Evolutionary conservation across 2,113 vertebrate species (phyloP).

Genomic region (Vombatus ursinus): DNA sequence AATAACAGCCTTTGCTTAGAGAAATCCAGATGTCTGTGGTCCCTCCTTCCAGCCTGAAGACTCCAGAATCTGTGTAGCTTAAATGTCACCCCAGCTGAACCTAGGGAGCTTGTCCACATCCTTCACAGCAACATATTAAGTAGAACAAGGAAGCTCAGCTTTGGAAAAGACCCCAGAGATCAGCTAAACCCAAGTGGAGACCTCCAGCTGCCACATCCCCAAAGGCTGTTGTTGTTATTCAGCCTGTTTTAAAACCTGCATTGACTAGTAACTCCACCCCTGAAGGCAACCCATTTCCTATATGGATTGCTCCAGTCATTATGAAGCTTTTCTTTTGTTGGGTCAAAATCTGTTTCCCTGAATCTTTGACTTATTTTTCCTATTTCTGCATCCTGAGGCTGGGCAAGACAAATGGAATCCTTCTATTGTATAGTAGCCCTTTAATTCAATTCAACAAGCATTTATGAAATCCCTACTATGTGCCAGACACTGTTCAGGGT

Average conservation of each 20-base stretch:
- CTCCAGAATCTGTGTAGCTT: not conserved
- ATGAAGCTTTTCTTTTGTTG: not conserved
- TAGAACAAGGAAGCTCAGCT: not conserved
- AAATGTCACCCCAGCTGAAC: not conserved
- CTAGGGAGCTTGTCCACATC: not conserved
- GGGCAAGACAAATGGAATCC: not conserved
- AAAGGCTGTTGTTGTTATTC: not conserved
- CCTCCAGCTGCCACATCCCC: not conserved
- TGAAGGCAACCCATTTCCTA: not conserved
- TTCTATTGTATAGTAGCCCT: not conserved
- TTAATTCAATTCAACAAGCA: not conserved
- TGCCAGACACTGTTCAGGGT: not conserved
- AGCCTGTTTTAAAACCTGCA: not conserved
- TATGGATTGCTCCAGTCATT: not conserved
- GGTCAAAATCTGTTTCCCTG: not conserved
- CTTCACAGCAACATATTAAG: not conserved
- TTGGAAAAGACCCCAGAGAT: not conserved
- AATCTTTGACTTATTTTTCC: not conserved
- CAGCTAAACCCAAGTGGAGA: not conserved
- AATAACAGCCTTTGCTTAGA: not conserved
- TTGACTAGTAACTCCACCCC: not conserved
- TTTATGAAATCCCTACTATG: not conserved
- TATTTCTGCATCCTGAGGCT: not conserved
- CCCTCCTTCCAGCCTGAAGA: not conserved
- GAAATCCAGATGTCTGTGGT: not conserved